Evolutionary conservation across 2,888 invertebrate species (phyloP).

Genomic region (Polia nebulosa): DNA sequence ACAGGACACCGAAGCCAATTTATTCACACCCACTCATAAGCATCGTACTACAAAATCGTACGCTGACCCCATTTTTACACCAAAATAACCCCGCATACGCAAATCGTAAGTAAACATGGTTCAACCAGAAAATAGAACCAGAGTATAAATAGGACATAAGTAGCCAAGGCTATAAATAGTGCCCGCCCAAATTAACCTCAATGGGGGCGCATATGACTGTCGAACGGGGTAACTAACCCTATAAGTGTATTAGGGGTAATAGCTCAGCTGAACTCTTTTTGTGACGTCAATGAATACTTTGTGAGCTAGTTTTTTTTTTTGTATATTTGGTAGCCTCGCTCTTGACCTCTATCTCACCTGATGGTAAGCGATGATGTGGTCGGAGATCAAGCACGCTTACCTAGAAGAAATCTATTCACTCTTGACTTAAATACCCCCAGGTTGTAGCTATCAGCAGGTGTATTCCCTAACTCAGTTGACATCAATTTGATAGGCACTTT

Average conservation of each 20-base stretch:
- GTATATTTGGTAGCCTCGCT: too few relatives aligned
- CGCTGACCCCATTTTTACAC: slow-evolving; percentile 35
- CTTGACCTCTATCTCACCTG: too few relatives aligned
- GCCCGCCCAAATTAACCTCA: slow-evolving; percentile 34
- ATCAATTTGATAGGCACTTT: too few relatives aligned
- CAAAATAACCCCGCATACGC: slow-evolving; percentile 19
- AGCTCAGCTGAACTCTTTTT: slow-evolving; percentile 11
- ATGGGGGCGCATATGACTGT: slow-evolving; percentile 22
- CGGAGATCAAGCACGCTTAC: too few relatives aligned
- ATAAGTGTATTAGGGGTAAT: slow-evolving; percentile 9
- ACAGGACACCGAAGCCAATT: not conserved
- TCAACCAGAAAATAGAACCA: slow-evolving; percentile 10
- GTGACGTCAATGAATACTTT: slow-evolving; percentile 35
- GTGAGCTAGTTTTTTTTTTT: not conserved
- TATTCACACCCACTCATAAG: slow-evolving; percentile 26
- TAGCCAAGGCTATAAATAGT: slow-evolving; percentile 30
- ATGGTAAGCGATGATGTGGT: too few relatives aligned
- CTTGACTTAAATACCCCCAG: too few relatives aligned
- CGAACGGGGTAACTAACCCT: slow-evolving; percentile 30
- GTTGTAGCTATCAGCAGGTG: too few relatives aligned
- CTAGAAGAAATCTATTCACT: too few relatives aligned
- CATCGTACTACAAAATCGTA: slow-evolving; percentile 26
- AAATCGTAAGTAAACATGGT: slow-evolving; percentile 20
- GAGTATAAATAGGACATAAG: slow-evolving; percentile 39
- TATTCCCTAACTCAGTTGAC: too few relatives aligned